Base-by-base conservation (phyloP, 2,888 invertebrate genomes). In the Plutella xylostella region DNA sequence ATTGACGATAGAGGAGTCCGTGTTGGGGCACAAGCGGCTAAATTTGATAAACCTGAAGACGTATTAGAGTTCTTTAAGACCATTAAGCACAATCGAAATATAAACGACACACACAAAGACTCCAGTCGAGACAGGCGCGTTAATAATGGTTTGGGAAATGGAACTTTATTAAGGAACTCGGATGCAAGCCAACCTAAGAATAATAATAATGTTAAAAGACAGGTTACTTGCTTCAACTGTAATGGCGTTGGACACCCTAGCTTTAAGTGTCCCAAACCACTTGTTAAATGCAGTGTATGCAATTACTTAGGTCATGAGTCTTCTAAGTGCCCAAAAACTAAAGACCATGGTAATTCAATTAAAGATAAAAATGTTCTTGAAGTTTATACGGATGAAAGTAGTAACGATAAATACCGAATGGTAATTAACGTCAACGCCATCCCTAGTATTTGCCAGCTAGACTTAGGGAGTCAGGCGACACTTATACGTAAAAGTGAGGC, bases 401-500 rank as follows among this genome's bases (percentile, higher is more conserved):
- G 6, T 5, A 22, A 22, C 9, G 22, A 22, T 22, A 22, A 22
- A 22, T 22, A 22, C 9, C 5, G 9, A 22, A 22, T 22, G 6
- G 5, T 22, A 22, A 22, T 22, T 6, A 22, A 22, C 22, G 9
- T 22, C 6, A 22, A 22, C 22, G 22, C 6, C 9, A 9, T 22
- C 9, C 7, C 18, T 4, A 17, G 46, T 1, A 14, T 15, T 4
- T 51, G 55, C 37, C 52, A 56, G 28, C n/a, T 57, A 3, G 56
- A 60, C 33, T 38, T 60, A 19, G 60, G 57, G 1, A 60, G 58
- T 28, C 54, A 57, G 20, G 56, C 55, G 30, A 45, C 56, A 0
- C 37, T 60, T 1, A 55, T 60, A 2, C 51, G 39, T 15, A 12
- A 15, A 5, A 49, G 46, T 14, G 34, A 44, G 6, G 52, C 50